These are phyloP conservation scores for Pungitius pungitius DNA, from an alignment of 2,113 vertebrate genomes.

Conservation along the genomic window DNA sequence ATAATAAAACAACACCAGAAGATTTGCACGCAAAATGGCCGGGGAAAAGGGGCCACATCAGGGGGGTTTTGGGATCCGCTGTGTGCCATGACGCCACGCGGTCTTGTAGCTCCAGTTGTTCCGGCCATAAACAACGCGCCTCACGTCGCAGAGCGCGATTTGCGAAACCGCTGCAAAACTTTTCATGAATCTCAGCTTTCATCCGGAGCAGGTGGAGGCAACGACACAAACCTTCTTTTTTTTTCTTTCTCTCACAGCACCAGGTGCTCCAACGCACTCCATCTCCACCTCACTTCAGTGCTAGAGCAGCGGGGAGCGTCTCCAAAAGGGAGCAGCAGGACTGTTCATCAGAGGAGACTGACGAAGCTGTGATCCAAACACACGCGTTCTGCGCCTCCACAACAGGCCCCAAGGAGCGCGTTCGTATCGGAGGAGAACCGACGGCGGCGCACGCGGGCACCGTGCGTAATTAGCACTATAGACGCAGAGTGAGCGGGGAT, in stretches of 20 bases:
- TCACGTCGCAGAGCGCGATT: constrained; percentile 29
- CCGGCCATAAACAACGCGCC: constrained; percentile 53
- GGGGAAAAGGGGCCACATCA: constrained; percentile 57
- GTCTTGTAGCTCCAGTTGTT: constrained; percentile 46
- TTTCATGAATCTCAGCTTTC: constrained; percentile 68
- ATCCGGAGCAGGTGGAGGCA: constrained; percentile 42
- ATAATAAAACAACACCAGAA: constrained; percentile 66
- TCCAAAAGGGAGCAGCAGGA: constrained; percentile 62
- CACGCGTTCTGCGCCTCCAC: constrained; percentile 46
- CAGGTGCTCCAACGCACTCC: constrained; percentile 63
- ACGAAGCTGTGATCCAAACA: constrained; percentile 68
- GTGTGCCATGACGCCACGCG: constrained; percentile 32
- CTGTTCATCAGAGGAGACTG: constrained; percentile 72
- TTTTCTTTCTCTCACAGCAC: constrained; percentile 33
- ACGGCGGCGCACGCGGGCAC: constrained; percentile 54
- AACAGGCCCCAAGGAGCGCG: constrained; percentile 54
- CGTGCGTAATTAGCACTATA: constrained; percentile 70
- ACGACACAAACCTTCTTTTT: constrained; percentile 54
- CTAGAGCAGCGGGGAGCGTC: constrained; percentile 67
- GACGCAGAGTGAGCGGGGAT: constrained; percentile 56
- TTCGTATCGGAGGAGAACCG: constrained; percentile 59
- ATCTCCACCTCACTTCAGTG: constrained; percentile 68
- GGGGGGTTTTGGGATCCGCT: constrained; percentile 40
- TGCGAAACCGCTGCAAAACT: constrained; percentile 56
- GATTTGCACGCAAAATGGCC: constrained; percentile 74